Conservation (phyloP, 2,888 invertebrate genomes). For the Phortica magna region DNA sequence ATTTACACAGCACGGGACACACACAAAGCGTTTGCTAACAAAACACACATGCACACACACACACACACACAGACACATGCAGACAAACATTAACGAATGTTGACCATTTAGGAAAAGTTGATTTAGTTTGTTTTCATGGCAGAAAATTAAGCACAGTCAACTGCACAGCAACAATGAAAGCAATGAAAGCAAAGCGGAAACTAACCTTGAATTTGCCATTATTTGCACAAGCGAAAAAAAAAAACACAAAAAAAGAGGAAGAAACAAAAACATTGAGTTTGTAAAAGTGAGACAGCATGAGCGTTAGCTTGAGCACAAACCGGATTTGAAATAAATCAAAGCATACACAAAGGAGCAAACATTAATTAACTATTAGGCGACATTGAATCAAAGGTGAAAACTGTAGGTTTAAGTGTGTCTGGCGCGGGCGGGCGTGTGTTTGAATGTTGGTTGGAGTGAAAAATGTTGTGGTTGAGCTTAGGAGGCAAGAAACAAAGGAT, state of each 20-base stretch:
- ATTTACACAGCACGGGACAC: no score
- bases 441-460: neutral
- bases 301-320: neutral
- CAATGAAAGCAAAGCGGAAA: neutral
- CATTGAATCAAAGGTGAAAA: constrained; percentile 1
- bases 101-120: constrained; percentile 3
- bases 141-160: neutral
- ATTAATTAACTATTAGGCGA: constrained; percentile 20
- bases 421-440: neutral
- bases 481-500: neutral
- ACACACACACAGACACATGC: neutral
- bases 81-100: neutral
- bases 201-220: constrained; percentile 2
- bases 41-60: neutral
- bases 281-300: neutral
- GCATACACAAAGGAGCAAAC: constrained; percentile 21
- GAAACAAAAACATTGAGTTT: neutral
- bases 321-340: constrained; percentile 23
- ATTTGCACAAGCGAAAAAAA: neutral
- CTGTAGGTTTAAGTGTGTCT: neutral
- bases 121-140: neutral
- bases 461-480: neutral
- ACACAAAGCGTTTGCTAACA: no score
- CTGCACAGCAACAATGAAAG: neutral
- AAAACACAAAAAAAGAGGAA: neutral